These are phyloP conservation scores for Myrmecobius fasciatus DNA, from an alignment of 2,113 vertebrate genomes.

Conservation along the genomic window DNA sequence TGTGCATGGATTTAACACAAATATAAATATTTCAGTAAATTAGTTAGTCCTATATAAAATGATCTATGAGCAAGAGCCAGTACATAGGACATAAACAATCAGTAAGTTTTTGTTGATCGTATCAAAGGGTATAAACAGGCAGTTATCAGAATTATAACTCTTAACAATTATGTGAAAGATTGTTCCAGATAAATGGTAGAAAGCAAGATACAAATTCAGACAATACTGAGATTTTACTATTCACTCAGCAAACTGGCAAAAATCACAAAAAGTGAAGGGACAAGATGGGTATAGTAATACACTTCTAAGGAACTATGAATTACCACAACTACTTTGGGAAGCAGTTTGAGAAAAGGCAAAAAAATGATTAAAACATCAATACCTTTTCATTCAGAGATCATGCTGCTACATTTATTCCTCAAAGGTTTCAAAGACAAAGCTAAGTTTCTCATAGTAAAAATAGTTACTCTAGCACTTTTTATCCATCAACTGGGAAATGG, in stretches of 20 bases:
- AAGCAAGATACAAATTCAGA: not conserved
- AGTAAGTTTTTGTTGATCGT: not conserved
- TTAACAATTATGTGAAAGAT: not conserved
- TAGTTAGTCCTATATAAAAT: not conserved
- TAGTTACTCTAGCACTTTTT: not conserved
- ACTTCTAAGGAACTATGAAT: not conserved
- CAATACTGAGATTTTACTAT: not conserved
- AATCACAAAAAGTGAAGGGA: not conserved
- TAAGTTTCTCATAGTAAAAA: not conserved
- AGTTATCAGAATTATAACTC: not conserved
- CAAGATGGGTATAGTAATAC: not conserved
- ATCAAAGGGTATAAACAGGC: not conserved
- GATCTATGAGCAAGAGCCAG: not conserved
- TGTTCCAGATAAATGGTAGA: not conserved
- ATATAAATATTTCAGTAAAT: not conserved
- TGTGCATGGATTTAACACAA: not conserved
- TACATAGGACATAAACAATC: not conserved
- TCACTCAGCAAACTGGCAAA: not conserved
- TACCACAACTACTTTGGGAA: not conserved
- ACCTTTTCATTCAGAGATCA: not conserved
- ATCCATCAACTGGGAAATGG: not conserved
- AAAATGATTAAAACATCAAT: not conserved
- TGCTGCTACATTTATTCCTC: not conserved
- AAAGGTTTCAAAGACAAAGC: not conserved
- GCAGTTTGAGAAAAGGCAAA: not conserved